phyloP scores from a whole-genome alignment of 92 coral and sea anemone genomes.

The Phenganax stokvisi region DNA sequence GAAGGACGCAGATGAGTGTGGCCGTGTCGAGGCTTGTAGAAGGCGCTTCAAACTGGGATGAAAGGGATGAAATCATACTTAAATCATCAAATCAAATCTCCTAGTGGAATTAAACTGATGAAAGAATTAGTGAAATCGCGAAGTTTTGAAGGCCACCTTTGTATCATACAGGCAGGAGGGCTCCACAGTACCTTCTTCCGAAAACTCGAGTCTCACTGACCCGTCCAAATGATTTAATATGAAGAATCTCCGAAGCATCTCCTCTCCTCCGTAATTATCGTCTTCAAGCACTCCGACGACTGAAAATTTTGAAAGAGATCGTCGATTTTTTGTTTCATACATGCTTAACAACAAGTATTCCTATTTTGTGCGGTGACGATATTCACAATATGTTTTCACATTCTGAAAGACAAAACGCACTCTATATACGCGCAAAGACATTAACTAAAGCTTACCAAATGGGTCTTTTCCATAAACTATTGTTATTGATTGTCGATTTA shows the following conservation, averaged over 20 bases:
- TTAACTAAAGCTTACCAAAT: constrained; percentile 14
- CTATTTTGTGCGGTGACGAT: not conserved
- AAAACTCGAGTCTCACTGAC: not conserved
- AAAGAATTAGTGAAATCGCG: not conserved
- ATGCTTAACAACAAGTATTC: not conserved
- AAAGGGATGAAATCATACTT: no score
- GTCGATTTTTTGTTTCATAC: not conserved
- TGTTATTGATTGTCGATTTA: not conserved
- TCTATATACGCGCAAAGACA: not conserved
- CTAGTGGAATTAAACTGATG: not conserved
- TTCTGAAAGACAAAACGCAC: not conserved
- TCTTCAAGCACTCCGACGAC: constrained; percentile 17
- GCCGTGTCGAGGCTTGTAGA: no score
- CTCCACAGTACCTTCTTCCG: not conserved
- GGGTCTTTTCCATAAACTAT: not conserved
- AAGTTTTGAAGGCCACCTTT: not conserved
- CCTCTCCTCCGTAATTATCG: not conserved
- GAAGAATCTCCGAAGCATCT: constrained; percentile 1
- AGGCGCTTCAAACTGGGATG: no score
- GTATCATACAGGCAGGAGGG: not conserved
- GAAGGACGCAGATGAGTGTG: no score
- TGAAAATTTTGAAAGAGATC: not conserved
- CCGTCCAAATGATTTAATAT: not conserved
- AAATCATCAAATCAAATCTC: no score
- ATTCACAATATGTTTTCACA: not conserved